Base-by-base conservation (phyloP, 1,140 invertebrate genomes). In the Leptinotarsa texana region DNA sequence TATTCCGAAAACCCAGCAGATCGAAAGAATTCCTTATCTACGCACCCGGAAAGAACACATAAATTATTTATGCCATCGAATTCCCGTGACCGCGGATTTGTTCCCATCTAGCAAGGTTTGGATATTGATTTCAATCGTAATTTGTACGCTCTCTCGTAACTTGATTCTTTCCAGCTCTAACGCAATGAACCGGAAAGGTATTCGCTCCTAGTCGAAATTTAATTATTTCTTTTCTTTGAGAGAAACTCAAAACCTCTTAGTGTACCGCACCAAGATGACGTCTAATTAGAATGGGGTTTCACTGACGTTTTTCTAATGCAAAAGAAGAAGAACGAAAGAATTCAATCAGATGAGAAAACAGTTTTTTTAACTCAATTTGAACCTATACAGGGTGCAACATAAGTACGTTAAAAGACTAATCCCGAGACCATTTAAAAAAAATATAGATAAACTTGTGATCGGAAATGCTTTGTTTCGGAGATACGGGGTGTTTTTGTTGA, bases 61-160 rank as follows among this genome's bases (percentile, higher is more conserved):
- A 57, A 18, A 57, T 17, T 15, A 57, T 57, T n/a, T 57, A 57
- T 57, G 13, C 6, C 13, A 15, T 57, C 51, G 3, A 57, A 57
- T 57, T 57, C n/a, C 51, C 51, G 51, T 57, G 51, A 57, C 51
- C 51, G 51, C 51, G 51, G n/a, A 57, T 4, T 57, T 18, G 4
- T 57, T 57, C 51, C 51, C 15, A 57, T 57, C 51, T 15, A 57
- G 15, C n/a, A 57, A 57, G 17, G 51, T 57, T 57, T 57, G 33
- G 51, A 57, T 57, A 57, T 57, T 57, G 51, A 57, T 57, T 57
- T 57, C 15, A 13, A 18, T 57, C 51, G 51, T 57, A 57, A 57
- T 57, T 57, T 57, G 51, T 57, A 57, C 51, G 51, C 51, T 57
- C n/a, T 18, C n/a, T 18, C 51, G 51, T 57, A 57, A 57, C 51